Conservation (phyloP, 2,888 invertebrate genomes). For the Ennomos erosarius region DNA sequence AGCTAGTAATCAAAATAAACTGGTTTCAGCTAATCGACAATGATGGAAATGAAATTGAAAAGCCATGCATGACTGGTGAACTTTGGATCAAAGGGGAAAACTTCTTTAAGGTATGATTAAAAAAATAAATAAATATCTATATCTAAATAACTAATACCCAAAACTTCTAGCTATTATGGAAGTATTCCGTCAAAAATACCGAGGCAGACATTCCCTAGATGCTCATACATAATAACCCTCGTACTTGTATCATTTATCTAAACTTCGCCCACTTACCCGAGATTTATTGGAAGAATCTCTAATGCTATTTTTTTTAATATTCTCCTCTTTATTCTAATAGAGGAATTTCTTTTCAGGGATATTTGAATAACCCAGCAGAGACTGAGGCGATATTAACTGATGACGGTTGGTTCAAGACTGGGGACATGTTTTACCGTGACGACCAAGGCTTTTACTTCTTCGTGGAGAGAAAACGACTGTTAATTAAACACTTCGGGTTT, state of each 20-base stretch:
- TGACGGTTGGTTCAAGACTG: slow-evolving; percentile 62
- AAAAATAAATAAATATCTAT: not conserved
- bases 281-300: slow-evolving; percentile 28
- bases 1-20: not conserved
- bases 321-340: slow-evolving; percentile 11
- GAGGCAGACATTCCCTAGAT: slow-evolving; percentile 18
- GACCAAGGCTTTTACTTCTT: slow-evolving; percentile 55
- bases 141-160: not conserved
- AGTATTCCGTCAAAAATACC: slow-evolving; percentile 21
- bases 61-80: slow-evolving; percentile 50
- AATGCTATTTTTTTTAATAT: slow-evolving; percentile 24
- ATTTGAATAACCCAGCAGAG: slow-evolving; percentile 57
- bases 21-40: slow-evolving; percentile 52
- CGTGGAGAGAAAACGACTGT: slow-evolving; percentile 56
- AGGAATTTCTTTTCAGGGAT: slow-evolving; percentile 49
- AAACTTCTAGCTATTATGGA: slow-evolving; percentile 4
- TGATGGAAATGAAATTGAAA: slow-evolving; percentile 42
- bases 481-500: slow-evolving; percentile 58
- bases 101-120: slow-evolving; percentile 65
- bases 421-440: slow-evolving; percentile 58
- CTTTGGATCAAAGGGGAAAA: slow-evolving; percentile 57
- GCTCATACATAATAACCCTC: slow-evolving; percentile 26
- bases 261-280: slow-evolving; percentile 27
- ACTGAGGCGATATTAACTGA: slow-evolving; percentile 52
- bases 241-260: slow-evolving; percentile 30